These are phyloP conservation scores for Drosophila kanapiae DNA, from an alignment of 1,140 invertebrate genomes.

Conservation along the genomic window DNA sequence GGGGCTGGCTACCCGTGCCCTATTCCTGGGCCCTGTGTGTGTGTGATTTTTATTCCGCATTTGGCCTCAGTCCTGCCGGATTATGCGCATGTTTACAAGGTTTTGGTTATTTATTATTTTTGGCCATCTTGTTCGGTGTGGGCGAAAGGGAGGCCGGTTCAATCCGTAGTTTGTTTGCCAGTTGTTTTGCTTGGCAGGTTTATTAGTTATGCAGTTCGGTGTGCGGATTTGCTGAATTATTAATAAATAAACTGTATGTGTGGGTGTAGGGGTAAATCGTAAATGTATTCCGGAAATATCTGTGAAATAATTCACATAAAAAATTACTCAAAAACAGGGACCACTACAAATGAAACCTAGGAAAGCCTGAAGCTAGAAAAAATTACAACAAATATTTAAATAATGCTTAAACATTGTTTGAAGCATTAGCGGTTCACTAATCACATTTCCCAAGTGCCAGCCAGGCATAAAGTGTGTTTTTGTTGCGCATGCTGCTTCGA, in stretches of 20 bases:
- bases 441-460: constrained; percentile 54
- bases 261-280: constrained; percentile 2
- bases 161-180: constrained; percentile 35
- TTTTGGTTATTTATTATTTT: constrained; percentile 81
- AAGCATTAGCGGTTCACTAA: constrained; percentile 23
- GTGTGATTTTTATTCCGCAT: constrained; percentile 39
- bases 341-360: background rate
- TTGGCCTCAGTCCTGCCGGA: constrained; percentile 40
- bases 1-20: background rate
- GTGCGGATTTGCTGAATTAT: constrained; percentile 65
- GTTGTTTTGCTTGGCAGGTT: constrained; percentile 64
- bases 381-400: background rate
- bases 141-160: background rate
- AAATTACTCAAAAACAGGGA: constrained; percentile 3
- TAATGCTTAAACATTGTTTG: constrained; percentile 21
- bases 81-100: constrained; percentile 81
- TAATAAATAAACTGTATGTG: constrained; percentile 54
- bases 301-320: background rate
- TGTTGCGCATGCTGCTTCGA: constrained; percentile 28
- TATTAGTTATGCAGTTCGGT: constrained; percentile 77
- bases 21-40: constrained; percentile 2
- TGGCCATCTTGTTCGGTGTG: constrained; percentile 45
- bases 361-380: background rate
- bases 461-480: constrained; percentile 20
- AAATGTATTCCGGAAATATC: constrained; percentile 14